Evolutionary conservation across 2,113 vertebrate species (phyloP), one percentile per base, ranked within the genome.

Genomic region (Ammodytes marinus): DNA sequence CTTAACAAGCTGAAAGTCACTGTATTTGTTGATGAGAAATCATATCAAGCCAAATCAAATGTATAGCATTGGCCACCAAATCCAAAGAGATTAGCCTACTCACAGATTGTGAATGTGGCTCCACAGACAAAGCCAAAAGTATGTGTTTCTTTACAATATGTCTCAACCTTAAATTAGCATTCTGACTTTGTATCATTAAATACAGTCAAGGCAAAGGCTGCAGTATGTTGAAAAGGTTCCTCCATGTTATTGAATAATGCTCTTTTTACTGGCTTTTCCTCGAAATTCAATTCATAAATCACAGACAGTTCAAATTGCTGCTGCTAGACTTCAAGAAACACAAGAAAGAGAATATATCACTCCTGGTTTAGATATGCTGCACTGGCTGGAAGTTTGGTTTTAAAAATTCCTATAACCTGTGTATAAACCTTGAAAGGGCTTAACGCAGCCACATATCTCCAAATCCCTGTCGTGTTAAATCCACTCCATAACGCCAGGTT

Each of bases 401-500:
- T 47, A 64, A 80, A 64, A 80, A 86, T 86, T 86, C 86, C 69
- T 87, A 72, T 74, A 74, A 79, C 82, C 82, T 80, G 79, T 70
- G 83, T 81, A 78, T 86, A 69, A 86, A 83, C 79, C 84, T 88
- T 72, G 84, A 74, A 80, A 74, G 83, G 65, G 80, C 83, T 86
- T 89, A 80, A 85, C 72, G 71, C n/a, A 55, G 69, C 76, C 71
- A 12, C 71, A 77, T 61, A 81, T 87, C 80, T 85, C 60, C 15
- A 61, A 80, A 68, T 83, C 55, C 83, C 83, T 86, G 87, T 83
- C 90, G 74, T 85, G 83, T 74, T 83, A 80, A 87, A 91, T 90
- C 77, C 83, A 84, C 78, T 81, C 53, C 58, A 70, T 8, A 19
- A 19, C 74, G 70, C 65, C 79, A 77, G 54, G 15, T 74, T 27